A percentile compares a stretch with the other conserved stretches of the same genome.
Conservation (phyloP, 2,113 vertebrate genomes). For the Petrocephalus zakoni region DNA sequence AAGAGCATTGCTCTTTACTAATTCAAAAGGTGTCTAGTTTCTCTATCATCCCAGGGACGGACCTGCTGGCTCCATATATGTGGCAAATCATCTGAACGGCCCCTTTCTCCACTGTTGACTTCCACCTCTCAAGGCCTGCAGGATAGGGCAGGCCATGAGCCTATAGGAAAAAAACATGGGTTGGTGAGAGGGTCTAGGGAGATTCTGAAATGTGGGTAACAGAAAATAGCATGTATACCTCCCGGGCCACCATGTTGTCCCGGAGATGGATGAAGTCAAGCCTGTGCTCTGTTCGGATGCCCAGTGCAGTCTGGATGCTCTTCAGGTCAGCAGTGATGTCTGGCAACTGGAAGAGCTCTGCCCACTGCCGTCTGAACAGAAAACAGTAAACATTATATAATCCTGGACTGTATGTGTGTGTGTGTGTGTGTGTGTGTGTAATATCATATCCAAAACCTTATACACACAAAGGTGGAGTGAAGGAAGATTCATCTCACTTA, state of each 20-base stretch:
- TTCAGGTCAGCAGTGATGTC: constrained; percentile 76
- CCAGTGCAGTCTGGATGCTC: constrained; percentile 69
- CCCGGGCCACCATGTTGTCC: constrained; percentile 81
- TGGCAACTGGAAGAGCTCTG: constrained; percentile 62
- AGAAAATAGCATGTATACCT: constrained; percentile 61
- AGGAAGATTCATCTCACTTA: constrained; percentile 40
- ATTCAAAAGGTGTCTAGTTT: not conserved
- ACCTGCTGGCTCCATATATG: constrained; percentile 59
- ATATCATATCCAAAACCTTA: not conserved
- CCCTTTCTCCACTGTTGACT: constrained; percentile 68
- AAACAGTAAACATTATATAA: constrained; percentile 25
- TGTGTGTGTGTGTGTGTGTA: too few relatives aligned
- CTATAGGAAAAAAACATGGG: too few relatives aligned
- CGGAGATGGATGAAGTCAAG: constrained; percentile 82
- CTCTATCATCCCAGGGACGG: constrained; percentile 43
- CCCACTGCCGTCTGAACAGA: constrained; percentile 60
- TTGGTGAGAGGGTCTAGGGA: not conserved
- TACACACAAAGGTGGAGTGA: not conserved
- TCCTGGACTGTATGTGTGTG: constrained; percentile 28
- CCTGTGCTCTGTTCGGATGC: constrained; percentile 53
- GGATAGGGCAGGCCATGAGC: constrained; percentile 51
- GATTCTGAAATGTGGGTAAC: not conserved
- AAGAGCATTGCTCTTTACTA: not conserved
- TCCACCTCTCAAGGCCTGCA: constrained; percentile 61
- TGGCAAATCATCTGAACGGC: constrained; percentile 72